A percentile compares a stretch with the other conserved stretches of the same genome.
These are phyloP conservation scores for Rhodophaea formosa DNA, from an alignment of 2,888 invertebrate species.

Conservation along the genomic window DNA sequence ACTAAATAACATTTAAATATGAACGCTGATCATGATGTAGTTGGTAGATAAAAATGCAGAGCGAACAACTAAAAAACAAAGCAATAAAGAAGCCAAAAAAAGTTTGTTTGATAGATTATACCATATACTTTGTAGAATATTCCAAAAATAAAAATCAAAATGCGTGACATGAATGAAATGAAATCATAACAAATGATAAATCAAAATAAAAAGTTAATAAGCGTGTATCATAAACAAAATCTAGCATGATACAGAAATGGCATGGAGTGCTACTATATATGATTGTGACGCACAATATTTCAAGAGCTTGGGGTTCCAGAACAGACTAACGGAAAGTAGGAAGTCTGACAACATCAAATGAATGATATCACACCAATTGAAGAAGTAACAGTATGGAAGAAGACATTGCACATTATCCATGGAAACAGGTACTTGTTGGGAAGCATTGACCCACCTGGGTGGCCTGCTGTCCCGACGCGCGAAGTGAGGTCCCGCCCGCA, in stretches of 20 bases:
- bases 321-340: constrained; percentile 35
- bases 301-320: constrained; percentile 8
- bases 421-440: constrained; percentile 45
- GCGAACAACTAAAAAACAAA: constrained; percentile 54
- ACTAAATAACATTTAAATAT: constrained; percentile 4
- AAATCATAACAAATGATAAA: constrained; percentile 3
- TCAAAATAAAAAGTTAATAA: constrained; percentile 22
- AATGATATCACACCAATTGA: constrained; percentile 41
- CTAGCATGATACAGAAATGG: constrained; percentile 37
- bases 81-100: constrained; percentile 37
- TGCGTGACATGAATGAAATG: constrained; percentile 21
- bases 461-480: constrained; percentile 68
- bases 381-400: constrained; percentile 46
- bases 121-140: background rate
- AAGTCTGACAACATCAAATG: constrained; percentile 43
- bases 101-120: background rate
- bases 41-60: constrained; percentile 75
- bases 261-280: constrained; percentile 30
- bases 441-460: constrained; percentile 78
- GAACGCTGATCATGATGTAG: constrained; percentile 24
- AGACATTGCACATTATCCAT: constrained; percentile 57
- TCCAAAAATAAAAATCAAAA: background rate
- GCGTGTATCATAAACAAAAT: constrained; percentile 30
- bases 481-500: constrained; percentile 71
- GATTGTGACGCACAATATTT: background rate